Percentiles rank a stretch among this genome's conserved stretches.
Conservation (phyloP, 2,888 invertebrate genomes). For the Eulithis prunata region DNA sequence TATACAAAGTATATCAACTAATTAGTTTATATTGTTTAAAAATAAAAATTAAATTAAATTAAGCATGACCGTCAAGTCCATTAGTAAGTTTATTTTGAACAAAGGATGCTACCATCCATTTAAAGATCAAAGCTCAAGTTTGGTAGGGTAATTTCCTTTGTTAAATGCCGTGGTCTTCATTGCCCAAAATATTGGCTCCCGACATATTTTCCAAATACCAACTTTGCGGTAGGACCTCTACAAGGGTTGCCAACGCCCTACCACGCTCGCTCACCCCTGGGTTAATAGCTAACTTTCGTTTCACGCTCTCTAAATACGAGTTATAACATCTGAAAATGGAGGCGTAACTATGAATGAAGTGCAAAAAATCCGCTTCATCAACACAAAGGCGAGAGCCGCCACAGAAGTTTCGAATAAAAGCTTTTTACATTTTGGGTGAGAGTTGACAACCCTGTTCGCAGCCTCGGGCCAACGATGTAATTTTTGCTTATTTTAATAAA, state of each 20-base stretch:
- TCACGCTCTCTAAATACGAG: constrained; percentile 25
- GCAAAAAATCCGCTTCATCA: constrained; percentile 53
- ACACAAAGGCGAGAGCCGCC: constrained; percentile 49
- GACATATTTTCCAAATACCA: constrained; percentile 45
- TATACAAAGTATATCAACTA: constrained; percentile 44
- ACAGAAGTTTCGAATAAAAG: constrained; percentile 49
- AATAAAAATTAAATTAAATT: constrained; percentile 14
- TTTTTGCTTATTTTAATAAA: constrained; percentile 59
- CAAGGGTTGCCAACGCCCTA: constrained; percentile 17
- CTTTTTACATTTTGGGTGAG: constrained; percentile 44
- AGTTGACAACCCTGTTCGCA: constrained; percentile 53
- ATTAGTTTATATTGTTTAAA: constrained; percentile 41
- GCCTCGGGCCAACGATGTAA: constrained; percentile 55
- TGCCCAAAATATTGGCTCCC: constrained; percentile 44
- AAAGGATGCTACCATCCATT: constrained; percentile 43
- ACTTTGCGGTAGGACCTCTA: constrained; percentile 28
- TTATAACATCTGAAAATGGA: constrained; percentile 41
- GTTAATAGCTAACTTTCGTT: constrained; percentile 19
- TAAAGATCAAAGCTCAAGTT: constrained; percentile 49
- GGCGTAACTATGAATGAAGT: constrained; percentile 48
- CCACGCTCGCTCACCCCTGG: background rate
- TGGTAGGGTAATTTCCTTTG: constrained; percentile 47
- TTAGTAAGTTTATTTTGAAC: constrained; percentile 43
- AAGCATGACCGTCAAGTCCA: constrained; percentile 12
- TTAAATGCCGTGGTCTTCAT: constrained; percentile 42